Base-by-base conservation (phyloP, 2,888 invertebrate species). In the Smittia sp. region DNA sequence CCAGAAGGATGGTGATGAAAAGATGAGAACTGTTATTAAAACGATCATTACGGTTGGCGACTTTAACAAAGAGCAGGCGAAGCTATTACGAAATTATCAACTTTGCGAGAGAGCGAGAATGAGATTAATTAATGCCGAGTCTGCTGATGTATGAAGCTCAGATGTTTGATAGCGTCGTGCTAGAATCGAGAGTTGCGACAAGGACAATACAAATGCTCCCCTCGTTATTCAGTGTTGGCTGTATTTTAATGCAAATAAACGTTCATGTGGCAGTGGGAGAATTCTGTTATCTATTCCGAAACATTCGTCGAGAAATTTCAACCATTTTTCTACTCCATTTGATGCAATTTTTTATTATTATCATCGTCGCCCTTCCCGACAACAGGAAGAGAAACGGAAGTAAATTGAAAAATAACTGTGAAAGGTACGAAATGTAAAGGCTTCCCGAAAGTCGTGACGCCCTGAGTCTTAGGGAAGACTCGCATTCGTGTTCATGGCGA, bases 161-260 rank as follows among this genome's bases (percentile, higher is more conserved):
- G 46, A 46, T 46, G 46, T 15, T 15, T 46, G 46, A 46, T 46
- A 46, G 46, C 58, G 58, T 9, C 11, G 15, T 22, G 58, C 22
- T 58, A 58, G 22, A 18, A n/a, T 11, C n/a, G 18, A 18, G 22
- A 58, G 11, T 46, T 46, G 11, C 15, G 46, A 58, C 22, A 18
- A 58, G 15, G 46, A 58, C 58, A 58, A 18, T 58, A 22, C 58
- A 18, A 58, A 58, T 52, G 25, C 54, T 70, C 25, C 69, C 41
- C 18, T 20, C 41, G 52, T 70, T 54, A 18, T 65, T 22, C 20
- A 22, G 6, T 22, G 69, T 25, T 52, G 15, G 68, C 15, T 70
- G 69, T 52, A 52, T 54, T 52, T 70, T 70, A 70, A 70, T 70
- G 69, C 69, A 70, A 70, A 70, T 70, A 70, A 70, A 70, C 54